A percentile compares a stretch with the other conserved stretches of the same genome.
These are phyloP conservation scores for Diplogasteroides magnus DNA, from an alignment of 1,140 invertebrate genomes.

Conservation along the genomic window DNA sequence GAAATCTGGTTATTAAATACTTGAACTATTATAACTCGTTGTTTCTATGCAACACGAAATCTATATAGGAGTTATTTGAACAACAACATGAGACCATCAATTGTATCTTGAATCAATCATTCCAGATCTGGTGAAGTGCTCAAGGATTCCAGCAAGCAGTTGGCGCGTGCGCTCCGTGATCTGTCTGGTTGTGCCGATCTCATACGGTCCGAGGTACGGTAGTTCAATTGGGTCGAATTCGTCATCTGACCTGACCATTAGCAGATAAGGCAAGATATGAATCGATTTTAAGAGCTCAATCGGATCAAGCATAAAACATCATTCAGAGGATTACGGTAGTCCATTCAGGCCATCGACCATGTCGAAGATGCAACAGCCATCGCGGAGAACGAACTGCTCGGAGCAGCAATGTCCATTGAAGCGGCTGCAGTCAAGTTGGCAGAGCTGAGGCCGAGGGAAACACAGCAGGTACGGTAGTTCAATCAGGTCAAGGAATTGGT, in stretches of 20 bases:
- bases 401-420: slow-evolving; percentile 93
- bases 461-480: slow-evolving; percentile 4
- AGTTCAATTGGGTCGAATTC: background rate
- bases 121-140: too few relatives aligned
- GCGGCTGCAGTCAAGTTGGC: slow-evolving; percentile 92
- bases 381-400: slow-evolving; percentile 93
- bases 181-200: slow-evolving; percentile 29
- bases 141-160: slow-evolving; percentile 35
- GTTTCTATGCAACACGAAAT: too few relatives aligned
- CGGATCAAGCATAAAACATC: too few relatives aligned
- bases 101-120: too few relatives aligned
- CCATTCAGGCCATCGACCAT: slow-evolving; percentile 6
- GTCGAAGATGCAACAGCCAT: slow-evolving; percentile 85
- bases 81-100: too few relatives aligned
- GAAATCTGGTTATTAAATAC: too few relatives aligned
- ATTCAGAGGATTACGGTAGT: too few relatives aligned
- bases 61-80: too few relatives aligned
- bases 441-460: slow-evolving; percentile 72
- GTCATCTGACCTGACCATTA: background rate
- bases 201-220: slow-evolving; percentile 64
- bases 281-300: slow-evolving; percentile 90
- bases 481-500: background rate
- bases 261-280: slow-evolving; percentile 60
- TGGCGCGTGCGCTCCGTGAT: slow-evolving; percentile 33
- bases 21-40: too few relatives aligned